Base-by-base conservation (phyloP, 2,113 vertebrate species). In the Strigops habroptila region DNA sequence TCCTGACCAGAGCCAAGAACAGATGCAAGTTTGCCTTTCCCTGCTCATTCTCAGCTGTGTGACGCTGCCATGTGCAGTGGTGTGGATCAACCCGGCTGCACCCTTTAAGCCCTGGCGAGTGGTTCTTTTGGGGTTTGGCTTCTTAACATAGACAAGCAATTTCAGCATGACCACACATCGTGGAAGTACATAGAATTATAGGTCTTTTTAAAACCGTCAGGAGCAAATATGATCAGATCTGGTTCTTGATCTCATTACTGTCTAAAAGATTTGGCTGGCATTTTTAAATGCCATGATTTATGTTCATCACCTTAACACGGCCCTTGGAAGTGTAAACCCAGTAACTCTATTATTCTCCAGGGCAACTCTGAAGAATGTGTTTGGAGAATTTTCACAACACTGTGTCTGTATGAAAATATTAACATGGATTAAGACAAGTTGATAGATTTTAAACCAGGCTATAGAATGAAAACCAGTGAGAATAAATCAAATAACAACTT, bases 401-500 rank as follows among this genome's bases (percentile, higher is more conserved):
- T 51, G 18, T 63, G 86, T 94, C 93, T 76, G n/a, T 94, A 92
- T 82, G 92, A 92, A 94, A 90, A 93, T 93, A 96, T 97, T 95
- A 96, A 91, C 92, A 73, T 65, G 83, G 95, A 94, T 96, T 95
- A 93, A 91, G 92, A 90, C 88, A 87, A 85, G 73, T 85, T 96
- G 88, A 96, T 89, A 96, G 96, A 95, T 98, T 97, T 97, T 96
- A 90, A 96, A 91, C 91, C 52, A 91, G 91, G 91, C 92, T 57
- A 24, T 78, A 80, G 95, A 97, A 73, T 51, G 88, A 90, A 86
- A 96, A 89, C 75, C 79, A 78, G 90, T 2, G 35, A 96, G 95
- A 83, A 93, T 96, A 94, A 97, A 98, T 96, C 96, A 82, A 96
- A 91, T 97, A 92, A 96, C 94, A 92, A 96, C 94, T 96, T 95